phyloP scores from a whole-genome alignment of 2,888 invertebrate genomes.

The Chaetogeoica ovagalla region DNA sequence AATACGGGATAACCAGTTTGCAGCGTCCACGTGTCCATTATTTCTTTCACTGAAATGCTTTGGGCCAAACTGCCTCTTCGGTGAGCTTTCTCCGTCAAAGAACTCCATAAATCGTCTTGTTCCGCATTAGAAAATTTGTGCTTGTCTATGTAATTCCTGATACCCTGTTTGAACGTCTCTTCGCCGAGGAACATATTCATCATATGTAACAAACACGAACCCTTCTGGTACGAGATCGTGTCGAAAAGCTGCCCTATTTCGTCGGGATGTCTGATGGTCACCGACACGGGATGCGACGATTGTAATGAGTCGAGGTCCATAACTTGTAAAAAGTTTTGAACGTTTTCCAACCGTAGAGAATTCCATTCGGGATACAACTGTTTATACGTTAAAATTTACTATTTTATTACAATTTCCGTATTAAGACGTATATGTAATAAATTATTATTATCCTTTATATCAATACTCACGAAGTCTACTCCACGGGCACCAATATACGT shows the following conservation, averaged over 20 bases:
- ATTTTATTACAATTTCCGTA: no score
- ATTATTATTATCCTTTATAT: no score
- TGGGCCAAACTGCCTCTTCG: constrained; percentile 62
- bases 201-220: constrained; percentile 76
- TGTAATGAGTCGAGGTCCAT: constrained; percentile 72
- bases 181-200: constrained; percentile 85
- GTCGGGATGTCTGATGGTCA: constrained; percentile 73
- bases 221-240: constrained; percentile 80
- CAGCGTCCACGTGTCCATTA: constrained; percentile 89
- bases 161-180: constrained; percentile 69
- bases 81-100: constrained; percentile 73
- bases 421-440: no score
- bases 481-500: constrained; percentile 67
- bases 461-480: constrained; percentile 58
- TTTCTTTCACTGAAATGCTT: constrained; percentile 68
- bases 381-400: not conserved
- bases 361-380: constrained; percentile 69
- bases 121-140: constrained; percentile 65
- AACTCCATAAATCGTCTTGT: constrained; percentile 84
- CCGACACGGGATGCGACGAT: constrained; percentile 78
- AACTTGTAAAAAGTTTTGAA: constrained; percentile 66
- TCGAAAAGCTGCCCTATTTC: constrained; percentile 84
- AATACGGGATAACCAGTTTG: constrained; percentile 85
- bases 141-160: constrained; percentile 68
- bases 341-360: constrained; percentile 65